Base-by-base conservation (phyloP, 2,113 vertebrate genomes). In the Oncorhynchus masou region DNA sequence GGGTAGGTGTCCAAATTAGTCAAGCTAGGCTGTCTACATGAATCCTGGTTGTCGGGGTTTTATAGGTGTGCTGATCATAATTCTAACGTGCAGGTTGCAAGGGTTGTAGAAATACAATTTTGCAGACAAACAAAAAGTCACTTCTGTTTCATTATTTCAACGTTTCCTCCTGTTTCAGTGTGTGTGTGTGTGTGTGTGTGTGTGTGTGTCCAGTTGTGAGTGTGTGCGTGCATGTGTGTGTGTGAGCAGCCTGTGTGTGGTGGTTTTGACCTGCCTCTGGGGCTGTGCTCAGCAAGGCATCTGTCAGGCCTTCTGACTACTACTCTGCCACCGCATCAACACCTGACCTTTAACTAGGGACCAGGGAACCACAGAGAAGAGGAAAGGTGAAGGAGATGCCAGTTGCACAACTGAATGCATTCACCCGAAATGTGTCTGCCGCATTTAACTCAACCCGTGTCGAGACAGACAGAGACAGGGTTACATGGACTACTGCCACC, bases 301-400 rank as follows among this genome's bases (percentile, higher is more conserved):
- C 81, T 92, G 88, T 90, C 90, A 88, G 74, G 57, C 78, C 78
- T 76, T 74, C 82, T 78, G 80, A 79, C 45, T 67, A 59, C 59
- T 71, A 20, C 77, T 74, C 67, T 81, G 74, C 49, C 68, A 62
- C 84, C 27, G 83, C 67, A 39, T 89, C 86, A 89, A 86, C 83
- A 74, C 68, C 80, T 92, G 91, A 91, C 91, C 91, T 91, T 92
- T 89, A 79, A 84, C 85, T 48, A 62, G 79, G 79, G 74, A 70
- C 57, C 83, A 81, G 80, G 48, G 79, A 49, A 48, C 48, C 78
- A 75, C 24, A 73, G 66, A 74, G 69, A 57, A 65, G 54, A 20
- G 60, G 39, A 45, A 45, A 45, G 39, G 39, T 11, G 39, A 11
- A 45, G 39, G 39, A 11, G 9, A 11, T 45, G 39, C 9, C 39